phyloP scores from a whole-genome alignment of 2,888 invertebrate genomes.

The Scaptomyza parva region DNA sequence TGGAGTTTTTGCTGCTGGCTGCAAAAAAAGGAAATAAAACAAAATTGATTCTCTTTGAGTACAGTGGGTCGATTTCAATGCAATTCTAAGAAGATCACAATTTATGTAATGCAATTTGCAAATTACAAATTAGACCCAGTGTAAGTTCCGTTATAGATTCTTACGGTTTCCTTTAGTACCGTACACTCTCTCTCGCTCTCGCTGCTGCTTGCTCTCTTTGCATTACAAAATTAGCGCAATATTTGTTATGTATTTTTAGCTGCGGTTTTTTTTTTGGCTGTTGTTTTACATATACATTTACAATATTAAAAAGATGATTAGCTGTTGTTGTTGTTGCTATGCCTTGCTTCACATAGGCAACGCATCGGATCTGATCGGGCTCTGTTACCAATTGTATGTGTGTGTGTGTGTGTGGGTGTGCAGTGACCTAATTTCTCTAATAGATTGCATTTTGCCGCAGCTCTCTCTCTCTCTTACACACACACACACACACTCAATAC shows the following conservation, averaged over 20 bases:
- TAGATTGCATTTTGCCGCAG: conserved; percentile 74
- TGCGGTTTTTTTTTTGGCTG: conserved; percentile 48
- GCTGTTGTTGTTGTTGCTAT: conserved; percentile 27
- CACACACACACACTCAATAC: conserved; percentile 9
- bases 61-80: neutral
- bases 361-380: conserved; percentile 43
- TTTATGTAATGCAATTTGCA: neutral
- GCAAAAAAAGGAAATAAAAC: conserved; percentile 4
- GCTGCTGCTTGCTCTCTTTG: conserved; percentile 5
- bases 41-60: conserved; percentile 13
- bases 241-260: conserved; percentile 66
- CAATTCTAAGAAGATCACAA: neutral
- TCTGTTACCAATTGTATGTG: conserved; percentile 70
- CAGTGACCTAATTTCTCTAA: conserved; percentile 76
- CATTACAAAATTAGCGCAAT: conserved; percentile 60
- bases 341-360: conserved; percentile 32
- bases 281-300: conserved; percentile 58
- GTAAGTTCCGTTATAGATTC: conserved; percentile 18
- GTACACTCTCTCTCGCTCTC: neutral
- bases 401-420: conserved; percentile 77
- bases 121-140: neutral
- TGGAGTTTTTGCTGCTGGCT: conserved; percentile 10
- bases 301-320: conserved; percentile 67
- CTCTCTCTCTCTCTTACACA: conserved; percentile 20
- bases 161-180: conserved; percentile 1